A percentile compares a stretch with the other conserved stretches of the same genome.
phyloP scores from a whole-genome alignment of 2,113 vertebrate species.

The Nibea coibor region DNA sequence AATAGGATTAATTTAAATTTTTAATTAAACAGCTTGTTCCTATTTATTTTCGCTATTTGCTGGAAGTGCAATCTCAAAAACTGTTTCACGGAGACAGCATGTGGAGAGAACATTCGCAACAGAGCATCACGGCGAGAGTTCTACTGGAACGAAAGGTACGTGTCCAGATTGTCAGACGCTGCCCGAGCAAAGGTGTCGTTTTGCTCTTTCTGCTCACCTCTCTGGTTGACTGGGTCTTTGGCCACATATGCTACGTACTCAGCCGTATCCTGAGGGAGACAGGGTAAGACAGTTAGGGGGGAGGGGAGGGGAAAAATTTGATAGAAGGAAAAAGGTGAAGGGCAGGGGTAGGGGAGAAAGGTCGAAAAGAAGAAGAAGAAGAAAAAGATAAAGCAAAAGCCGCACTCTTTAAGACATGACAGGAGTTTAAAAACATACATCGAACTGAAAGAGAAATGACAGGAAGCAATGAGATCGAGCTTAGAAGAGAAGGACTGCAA shows the following conservation, averaged over 20 bases:
- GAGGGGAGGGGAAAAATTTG: conserved; percentile 32
- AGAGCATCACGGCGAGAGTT: not conserved
- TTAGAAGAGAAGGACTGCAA: conserved; percentile 42
- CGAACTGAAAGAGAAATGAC: conserved; percentile 54
- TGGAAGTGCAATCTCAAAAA: conserved; percentile 4
- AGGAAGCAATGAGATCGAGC: conserved; percentile 46
- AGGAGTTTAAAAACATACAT: conserved; percentile 51
- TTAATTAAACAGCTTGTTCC: not conserved
- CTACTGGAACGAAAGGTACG: not conserved
- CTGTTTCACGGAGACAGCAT: not conserved
- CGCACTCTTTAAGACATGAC: conserved; percentile 39
- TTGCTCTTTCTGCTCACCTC: conserved; percentile 86
- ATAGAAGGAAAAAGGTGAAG: conserved; percentile 40
- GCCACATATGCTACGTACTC: conserved; percentile 92
- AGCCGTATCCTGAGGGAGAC: conserved; percentile 80
- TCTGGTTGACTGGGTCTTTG: conserved; percentile 99
- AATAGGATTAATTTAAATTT: conserved; percentile 41
- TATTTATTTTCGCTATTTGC: conserved; percentile 13
- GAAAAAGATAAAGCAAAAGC: conserved; percentile 50
- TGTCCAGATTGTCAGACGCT: not conserved
- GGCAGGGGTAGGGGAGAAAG: conserved; percentile 50
- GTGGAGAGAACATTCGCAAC: not conserved
- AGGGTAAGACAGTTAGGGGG: conserved; percentile 44
- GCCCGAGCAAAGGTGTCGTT: conserved; percentile 11
- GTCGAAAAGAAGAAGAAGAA: conserved; percentile 33